Evolutionary conservation across 2,888 invertebrate species (phyloP).

Genomic region (Corbicula japonica): DNA sequence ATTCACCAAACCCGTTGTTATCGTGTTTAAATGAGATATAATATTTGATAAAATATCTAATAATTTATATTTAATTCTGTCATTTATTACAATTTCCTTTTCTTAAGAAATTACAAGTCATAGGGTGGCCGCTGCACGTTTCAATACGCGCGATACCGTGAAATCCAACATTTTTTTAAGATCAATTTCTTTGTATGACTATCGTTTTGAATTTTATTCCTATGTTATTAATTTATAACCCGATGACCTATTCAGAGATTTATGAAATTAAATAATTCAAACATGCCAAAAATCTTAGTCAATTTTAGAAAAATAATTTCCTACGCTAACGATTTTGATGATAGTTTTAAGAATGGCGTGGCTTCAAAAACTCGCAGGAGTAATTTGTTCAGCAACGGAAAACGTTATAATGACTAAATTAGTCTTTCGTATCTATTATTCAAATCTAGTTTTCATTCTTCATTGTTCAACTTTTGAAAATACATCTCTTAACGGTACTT

Average conservation of each 20-base stretch:
- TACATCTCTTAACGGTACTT: constrained; percentile 20
- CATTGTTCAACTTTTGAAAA: constrained; percentile 6
- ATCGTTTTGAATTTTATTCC: constrained; percentile 7
- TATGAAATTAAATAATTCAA: constrained; percentile 22
- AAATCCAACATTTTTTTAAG: constrained; percentile 11
- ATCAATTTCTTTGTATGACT: neutral
- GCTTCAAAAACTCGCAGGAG: neutral
- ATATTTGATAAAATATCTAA: constrained; percentile 1
- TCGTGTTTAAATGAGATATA: constrained; percentile 10
- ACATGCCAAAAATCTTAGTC: constrained; percentile 16
- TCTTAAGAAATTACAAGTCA: constrained; percentile 5
- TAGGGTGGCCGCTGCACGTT: neutral
- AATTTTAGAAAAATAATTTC: constrained; percentile 7
- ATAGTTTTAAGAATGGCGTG: neutral
- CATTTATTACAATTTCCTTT: constrained; percentile 13
- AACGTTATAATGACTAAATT: constrained; percentile 17
- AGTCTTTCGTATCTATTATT: neutral
- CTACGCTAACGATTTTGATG: neutral
- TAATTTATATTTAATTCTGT: constrained; percentile 5
- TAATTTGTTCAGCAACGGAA: constrained; percentile 10
- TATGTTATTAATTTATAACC: constrained; percentile 12
- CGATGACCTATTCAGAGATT: constrained; percentile 17
- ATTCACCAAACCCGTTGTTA: constrained; percentile 8
- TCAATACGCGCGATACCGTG: constrained; percentile 13
- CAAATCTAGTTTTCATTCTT: constrained; percentile 13